Base-by-base conservation (phyloP, 2,113 vertebrate genomes). In the Atherinomorus stipes region DNA sequence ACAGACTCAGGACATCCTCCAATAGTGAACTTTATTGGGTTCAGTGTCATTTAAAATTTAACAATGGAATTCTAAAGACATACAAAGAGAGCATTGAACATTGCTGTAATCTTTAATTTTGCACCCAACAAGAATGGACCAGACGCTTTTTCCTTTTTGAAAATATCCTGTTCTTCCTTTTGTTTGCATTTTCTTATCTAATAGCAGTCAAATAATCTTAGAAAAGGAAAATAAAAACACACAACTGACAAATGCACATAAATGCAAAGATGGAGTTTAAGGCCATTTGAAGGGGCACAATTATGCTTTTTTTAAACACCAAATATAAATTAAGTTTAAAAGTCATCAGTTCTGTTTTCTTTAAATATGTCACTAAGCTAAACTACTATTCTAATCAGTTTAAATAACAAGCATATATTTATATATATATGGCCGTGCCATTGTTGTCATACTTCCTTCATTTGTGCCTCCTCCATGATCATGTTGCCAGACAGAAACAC, bases 321-420 rank as follows among this genome's bases (percentile, higher is more conserved):
- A 85, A 89, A 89, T 87, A 92, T 91, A 92, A 90, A 92, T 91
- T 90, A 93, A 80, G 76, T 89, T 86, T 87, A 76, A 81, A 90
- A 89, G 84, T 86, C 79, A 85, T 90, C 78, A 78, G 71, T 86
- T 93, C 85, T 58, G 60, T 53, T 77, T 74, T 42, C 65, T 42
- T 89, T 90, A 89, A 91, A 91, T 90, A 91, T 84, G 83, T 77
- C 28, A 71, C 93, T 93, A 93, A 89, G 70, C 91, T 91, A 93
- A 90, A 13, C 60, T 68, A 70, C 91, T 93, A 93, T 51, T 91
- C 92, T 94, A 94, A 92, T 88, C 54, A 71, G 74, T 90, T 92
- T 92, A 90, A 92, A 91, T 92, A 93, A 84, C 91, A 90, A 94
- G 90, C 84, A 90, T 87, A 91, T 84, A 86, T 19, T 7, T 75